phyloP scores from a whole-genome alignment of 2,888 invertebrate species.

The Ochropacha duplaris region DNA sequence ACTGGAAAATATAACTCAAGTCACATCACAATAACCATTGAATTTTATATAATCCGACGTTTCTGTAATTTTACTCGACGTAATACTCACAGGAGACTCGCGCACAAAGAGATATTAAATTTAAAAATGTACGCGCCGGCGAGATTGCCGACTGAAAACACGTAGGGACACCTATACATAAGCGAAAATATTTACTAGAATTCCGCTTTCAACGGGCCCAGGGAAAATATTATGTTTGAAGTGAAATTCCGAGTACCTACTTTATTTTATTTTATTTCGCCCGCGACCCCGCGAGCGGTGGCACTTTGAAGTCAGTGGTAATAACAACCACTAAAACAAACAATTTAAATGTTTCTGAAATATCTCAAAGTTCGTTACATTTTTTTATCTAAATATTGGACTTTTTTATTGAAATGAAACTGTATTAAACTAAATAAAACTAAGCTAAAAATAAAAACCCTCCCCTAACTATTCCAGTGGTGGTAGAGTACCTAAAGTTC shows the following conservation, averaged over 20 bases:
- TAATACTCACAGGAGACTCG: conserved; percentile 51
- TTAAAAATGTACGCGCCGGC: conserved; percentile 66
- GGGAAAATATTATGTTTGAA: conserved; percentile 2
- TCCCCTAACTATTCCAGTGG: too few species aligned
- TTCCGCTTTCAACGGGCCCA: not conserved
- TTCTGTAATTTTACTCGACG: conserved; percentile 57
- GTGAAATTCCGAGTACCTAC: not conserved
- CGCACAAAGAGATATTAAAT: conserved; percentile 72
- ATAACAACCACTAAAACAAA: not conserved
- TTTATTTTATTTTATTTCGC: not conserved
- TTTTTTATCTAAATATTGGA: too few species aligned
- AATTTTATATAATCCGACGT: conserved; percentile 53
- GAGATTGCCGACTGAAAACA: conserved; percentile 41
- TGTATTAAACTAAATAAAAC: too few species aligned
- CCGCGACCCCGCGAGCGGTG: not conserved
- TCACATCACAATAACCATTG: conserved; percentile 35
- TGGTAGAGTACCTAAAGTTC: too few species aligned
- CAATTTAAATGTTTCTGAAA: too few species aligned
- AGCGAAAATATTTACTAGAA: conserved; percentile 18
- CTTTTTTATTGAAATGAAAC: too few species aligned
- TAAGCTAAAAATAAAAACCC: too few species aligned
- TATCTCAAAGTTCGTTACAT: too few species aligned
- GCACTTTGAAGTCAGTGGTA: not conserved
- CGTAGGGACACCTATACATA: conserved; percentile 10
- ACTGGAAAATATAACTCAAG: not conserved